Percentiles rank a stretch among this genome's conserved stretches.
Evolutionary conservation across 2,888 invertebrate species (phyloP).

Genomic region (Rhopalosiphum nymphaeae): DNA sequence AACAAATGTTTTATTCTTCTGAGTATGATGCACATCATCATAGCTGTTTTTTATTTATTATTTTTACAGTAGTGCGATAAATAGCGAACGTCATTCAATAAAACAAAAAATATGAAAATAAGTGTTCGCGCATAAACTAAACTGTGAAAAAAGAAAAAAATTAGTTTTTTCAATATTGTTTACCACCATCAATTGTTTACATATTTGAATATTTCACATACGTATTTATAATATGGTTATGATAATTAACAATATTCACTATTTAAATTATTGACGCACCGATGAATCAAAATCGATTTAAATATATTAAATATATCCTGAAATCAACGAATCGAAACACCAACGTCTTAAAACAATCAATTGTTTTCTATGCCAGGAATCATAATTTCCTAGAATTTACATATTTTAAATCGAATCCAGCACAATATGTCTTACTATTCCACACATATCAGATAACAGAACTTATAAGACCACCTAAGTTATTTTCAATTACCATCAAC

Average conservation of each 20-base stretch:
- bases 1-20: constrained; percentile 13
- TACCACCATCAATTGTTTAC: background rate
- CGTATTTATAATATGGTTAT: background rate
- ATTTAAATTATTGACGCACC: background rate
- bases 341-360: background rate
- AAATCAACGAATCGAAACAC: background rate
- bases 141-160: background rate
- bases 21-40: background rate
- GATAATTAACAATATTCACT: background rate
- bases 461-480: constrained; percentile 7
- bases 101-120: background rate
- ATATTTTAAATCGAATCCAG: constrained; percentile 33
- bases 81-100: background rate
- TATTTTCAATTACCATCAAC: constrained; percentile 46
- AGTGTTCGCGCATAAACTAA: background rate
- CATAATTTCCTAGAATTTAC: constrained; percentile 2
- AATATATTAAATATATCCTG: background rate
- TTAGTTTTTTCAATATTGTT: background rate
- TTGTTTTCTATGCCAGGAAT: background rate
- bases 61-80: background rate
- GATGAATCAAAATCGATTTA: background rate
- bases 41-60: background rate
- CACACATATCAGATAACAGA: background rate
- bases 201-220: background rate
- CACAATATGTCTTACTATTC: background rate